Base-by-base conservation (phyloP, 2,797 vertebrate species). In the Xenentodon cancila region DNA sequence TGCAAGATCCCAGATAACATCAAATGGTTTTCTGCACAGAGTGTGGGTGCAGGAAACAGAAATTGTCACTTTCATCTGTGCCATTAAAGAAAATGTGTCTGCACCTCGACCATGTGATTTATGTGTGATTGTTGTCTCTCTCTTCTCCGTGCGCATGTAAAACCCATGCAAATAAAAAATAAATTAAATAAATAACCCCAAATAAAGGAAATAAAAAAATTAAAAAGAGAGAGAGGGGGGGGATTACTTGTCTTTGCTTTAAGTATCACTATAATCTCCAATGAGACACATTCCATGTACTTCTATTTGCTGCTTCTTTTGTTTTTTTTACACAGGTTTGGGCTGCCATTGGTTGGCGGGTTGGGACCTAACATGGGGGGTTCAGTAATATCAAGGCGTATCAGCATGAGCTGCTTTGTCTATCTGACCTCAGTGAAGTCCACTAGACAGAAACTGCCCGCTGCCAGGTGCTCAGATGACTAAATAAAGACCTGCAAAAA, bases 161-260 rank as follows among this genome's bases (percentile, higher is more conserved):
- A 68, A 77, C 54, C 47, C 45, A 18, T 17, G 68, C n/a, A n/a
- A n/a, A n/a, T 22, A 56, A 79, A 77, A 16, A 77, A 46, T 50
- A 11, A 37, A 1, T 37, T 68, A 68, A 59, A 67, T 46, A 70
- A 80, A 70, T 52, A 71, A 79, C 64, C 67, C 79, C 59, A 37
- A 37, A 37, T 4, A 73, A 80, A 81, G 77, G 64, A n/a, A n/a
- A n/a, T 22, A 56, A 79, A 77, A 16, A 77, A 46, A 1, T 37
- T 68, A 68, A 59, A 67, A 80, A 81, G 0, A 5, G 20, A 47
- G 25, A 9, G 21, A 27, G 34, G 2, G 30, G 59, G 42, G 43
- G 42, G 5, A 21, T 43, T 32, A 4, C 13, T 5, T 11, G 17
- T 15, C 22, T 13, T 45, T 53, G 19, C 21, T 64, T 64, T 52